These are phyloP conservation scores for Gonioctena quinquepunctata DNA, from an alignment of 1,140 invertebrate genomes.

Conservation along the genomic window DNA sequence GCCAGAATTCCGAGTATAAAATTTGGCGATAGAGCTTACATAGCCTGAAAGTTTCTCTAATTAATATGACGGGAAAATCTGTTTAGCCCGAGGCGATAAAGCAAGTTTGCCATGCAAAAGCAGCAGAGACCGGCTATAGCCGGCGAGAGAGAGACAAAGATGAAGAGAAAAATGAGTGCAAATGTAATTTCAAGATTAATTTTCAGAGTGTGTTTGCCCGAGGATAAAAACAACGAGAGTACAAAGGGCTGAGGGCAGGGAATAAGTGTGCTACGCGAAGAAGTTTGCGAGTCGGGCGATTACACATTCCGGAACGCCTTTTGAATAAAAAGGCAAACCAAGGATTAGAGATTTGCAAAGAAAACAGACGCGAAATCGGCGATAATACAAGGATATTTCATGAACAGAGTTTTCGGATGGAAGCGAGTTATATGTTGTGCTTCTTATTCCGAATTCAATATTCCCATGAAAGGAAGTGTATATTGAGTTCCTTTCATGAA, in stretches of 20 bases:
- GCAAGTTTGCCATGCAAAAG: constrained; percentile 37
- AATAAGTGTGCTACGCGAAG: constrained; percentile 9
- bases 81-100: constrained; percentile 37
- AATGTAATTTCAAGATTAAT: constrained; percentile 34
- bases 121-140: constrained; percentile 21
- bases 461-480: too few relatives aligned
- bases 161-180: constrained; percentile 34
- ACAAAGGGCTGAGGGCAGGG: constrained; percentile 22
- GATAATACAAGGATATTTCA: background rate
- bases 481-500: too few relatives aligned
- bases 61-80: constrained; percentile 43
- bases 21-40: constrained; percentile 16
- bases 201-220: constrained; percentile 27
- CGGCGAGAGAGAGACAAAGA: constrained; percentile 15
- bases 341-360: background rate
- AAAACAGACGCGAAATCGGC: background rate
- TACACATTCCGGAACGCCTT: constrained; percentile 1
- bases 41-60: constrained; percentile 31
- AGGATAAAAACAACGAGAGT: constrained; percentile 26
- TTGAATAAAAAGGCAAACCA: constrained; percentile 1
- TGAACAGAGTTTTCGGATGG: too few relatives aligned
- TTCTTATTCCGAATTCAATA: too few relatives aligned
- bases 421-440: too few relatives aligned
- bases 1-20: background rate
- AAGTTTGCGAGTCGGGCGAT: constrained; percentile 9